Evolutionary conservation across 2,888 invertebrate genomes (phyloP).

Genomic region (Allophyes oxyacanthae): DNA sequence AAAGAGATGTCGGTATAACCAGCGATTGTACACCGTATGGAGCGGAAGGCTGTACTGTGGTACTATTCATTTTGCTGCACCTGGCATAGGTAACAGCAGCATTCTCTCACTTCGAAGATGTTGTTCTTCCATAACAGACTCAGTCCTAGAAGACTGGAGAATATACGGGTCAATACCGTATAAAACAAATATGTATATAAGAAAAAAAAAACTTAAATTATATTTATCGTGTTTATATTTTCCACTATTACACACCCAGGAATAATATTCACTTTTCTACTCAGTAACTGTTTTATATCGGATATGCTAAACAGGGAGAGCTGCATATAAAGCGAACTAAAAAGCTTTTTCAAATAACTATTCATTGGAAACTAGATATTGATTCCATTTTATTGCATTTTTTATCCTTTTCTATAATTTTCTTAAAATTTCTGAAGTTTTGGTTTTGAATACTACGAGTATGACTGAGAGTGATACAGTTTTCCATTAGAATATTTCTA

Average conservation of each 20-base stretch:
- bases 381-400: constrained; percentile 7
- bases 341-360: constrained; percentile 26
- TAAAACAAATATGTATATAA: too few species aligned
- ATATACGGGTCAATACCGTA: neutral
- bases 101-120: too few species aligned
- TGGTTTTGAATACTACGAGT: neutral
- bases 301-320: constrained; percentile 19
- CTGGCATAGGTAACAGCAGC: too few species aligned
- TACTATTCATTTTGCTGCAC: too few species aligned
- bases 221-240: constrained; percentile 15
- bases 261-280: neutral
- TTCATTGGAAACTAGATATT: constrained; percentile 11
- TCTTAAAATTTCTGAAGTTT: neutral
- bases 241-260: neutral
- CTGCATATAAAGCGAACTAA: constrained; percentile 18
- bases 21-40: too few species aligned
- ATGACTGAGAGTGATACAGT: too few species aligned
- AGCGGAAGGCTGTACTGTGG: too few species aligned
- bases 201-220: too few species aligned
- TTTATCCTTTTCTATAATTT: neutral
- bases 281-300: constrained; percentile 17
- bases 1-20: too few species aligned
- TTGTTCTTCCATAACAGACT: too few species aligned
- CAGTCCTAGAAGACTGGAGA: too few species aligned
- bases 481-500: too few species aligned